Evolutionary conservation across 2,888 invertebrate genomes (phyloP), one percentile per base, ranked within the genome.

Genomic region (Ophion slaviceki): DNA sequence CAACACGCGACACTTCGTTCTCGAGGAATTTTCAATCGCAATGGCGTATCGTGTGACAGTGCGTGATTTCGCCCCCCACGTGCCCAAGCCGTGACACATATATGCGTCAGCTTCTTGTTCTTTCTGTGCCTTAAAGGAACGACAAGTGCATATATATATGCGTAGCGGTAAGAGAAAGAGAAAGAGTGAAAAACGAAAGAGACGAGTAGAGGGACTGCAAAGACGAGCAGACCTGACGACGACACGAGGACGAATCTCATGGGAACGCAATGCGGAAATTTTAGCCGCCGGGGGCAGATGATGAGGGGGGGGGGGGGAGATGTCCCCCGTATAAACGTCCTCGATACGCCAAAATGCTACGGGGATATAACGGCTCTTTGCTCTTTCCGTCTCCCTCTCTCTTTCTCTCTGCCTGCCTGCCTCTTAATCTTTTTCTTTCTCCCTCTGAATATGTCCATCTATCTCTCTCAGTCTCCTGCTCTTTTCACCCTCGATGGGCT

Each of bases 261-360:
- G 92, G 90, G 91, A 92, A 91, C 87, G 92, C 92, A 92, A 92
- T 92, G 92, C 92, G 92, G 92, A 92, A 92, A 91, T 91, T 92
- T 91, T 91, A 89, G 86, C 88, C 87, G 86, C 86, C 86, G 83
- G 86, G 86, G 86, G 86, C 80, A 68, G 74, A 83, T 67, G 77
- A 80, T 59, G 71, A 66, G 68, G 88, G 89, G 45, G 5, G 11
- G 11, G 7, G 45, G 45, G 10, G n/a, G n/a, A n/a, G n/a, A 10
- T 11, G 45, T 45, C 88, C 88, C 88, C 87, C 85, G 82, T 79
- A 88, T 85, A 86, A 87, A 83, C 86, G 80, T 88, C 59, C 81
- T 81, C 68, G 82, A 88, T 72, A 86, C 80, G 87, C 88, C 90
- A 82, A 90, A 90, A 90, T 89, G 89, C 83, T 87, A 90, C 88